Conservation (phyloP, 2,113 vertebrate genomes). For the Indicator indicator region DNA sequence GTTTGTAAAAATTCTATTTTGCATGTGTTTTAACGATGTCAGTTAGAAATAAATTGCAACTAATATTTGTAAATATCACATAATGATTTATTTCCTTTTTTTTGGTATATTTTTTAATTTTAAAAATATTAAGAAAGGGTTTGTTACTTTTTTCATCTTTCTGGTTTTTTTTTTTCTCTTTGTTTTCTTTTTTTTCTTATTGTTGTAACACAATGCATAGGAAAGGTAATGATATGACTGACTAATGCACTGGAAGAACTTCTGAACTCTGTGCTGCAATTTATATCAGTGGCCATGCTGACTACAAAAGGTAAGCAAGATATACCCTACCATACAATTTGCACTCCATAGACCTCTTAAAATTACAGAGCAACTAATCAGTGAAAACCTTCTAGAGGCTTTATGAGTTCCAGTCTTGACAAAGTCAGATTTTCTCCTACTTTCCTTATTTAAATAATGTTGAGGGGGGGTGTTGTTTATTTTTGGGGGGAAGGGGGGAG, state of each 20-base stretch:
- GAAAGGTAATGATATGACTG: not conserved
- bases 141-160: fast-evolving
- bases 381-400: not conserved
- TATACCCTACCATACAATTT: not conserved
- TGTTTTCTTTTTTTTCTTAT: not conserved
- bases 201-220: not conserved
- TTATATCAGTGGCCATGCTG: not conserved
- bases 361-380: not conserved
- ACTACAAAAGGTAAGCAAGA: not conserved
- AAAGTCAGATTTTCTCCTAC: not conserved
- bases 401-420: not conserved
- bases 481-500: not conserved
- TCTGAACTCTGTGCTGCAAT: not conserved
- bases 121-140: not conserved
- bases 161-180: not conserved
- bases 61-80: not conserved
- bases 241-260: not conserved
- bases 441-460: slow-evolving; percentile 5
- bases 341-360: not conserved
- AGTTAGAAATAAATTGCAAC: not conserved
- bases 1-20: not conserved
- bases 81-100: not conserved
- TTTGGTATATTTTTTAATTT: not conserved
- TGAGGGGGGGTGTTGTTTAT: too few relatives aligned
- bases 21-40: not conserved